Base-by-base conservation (phyloP, 2,888 invertebrate genomes). In the Mycalesis mineus region DNA sequence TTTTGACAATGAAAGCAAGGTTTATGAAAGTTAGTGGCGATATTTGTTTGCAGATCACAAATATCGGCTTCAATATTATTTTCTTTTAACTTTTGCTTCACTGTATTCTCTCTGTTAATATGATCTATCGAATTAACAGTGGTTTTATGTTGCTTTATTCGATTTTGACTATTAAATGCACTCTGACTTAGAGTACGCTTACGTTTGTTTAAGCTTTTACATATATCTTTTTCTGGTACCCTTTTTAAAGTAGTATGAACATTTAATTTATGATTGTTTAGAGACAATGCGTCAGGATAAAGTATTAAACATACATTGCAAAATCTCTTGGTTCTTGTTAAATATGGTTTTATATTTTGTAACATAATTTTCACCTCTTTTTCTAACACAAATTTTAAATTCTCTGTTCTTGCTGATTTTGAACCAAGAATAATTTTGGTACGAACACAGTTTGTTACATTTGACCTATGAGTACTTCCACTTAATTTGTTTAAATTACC, bases 1-100 rank as follows among this genome's bases (percentile, higher is more conserved):
- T 69, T 63, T 15, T 75, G 68, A 61, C 86, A 86, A 64, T 86
- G 86, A 64, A 76, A 76, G 69, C 86, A 86, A 52, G 60, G 29
- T 29, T 48, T 44, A 14, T 37, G 22, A 33, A 13, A 45, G 31
- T 58, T 57, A 15, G 37, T 48, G 33, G 41, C 40, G 54, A 45
- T 41, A 41, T 58, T 47, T 29, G 66, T 63, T 14, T 60, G 65
- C 50, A 44, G 4, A 36, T 60, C 36, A 44, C 63, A 54, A 8
- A 47, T 50, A 31, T 55, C 55, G 39, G 41, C 14, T 33, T 48
- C 50, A 57, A 59, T 49, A 47, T n/a, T 48, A 33, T 37, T 15
- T 37, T 45, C 44, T 47, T 28, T 58, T 17, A 47, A 63, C 31
- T 15, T 31, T 3, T 9, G 15, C 7, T 41, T 36, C 14, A 36